These are phyloP conservation scores for Platorchestia sp. DNA, from an alignment of 1,140 invertebrate species.

Conservation along the genomic window DNA sequence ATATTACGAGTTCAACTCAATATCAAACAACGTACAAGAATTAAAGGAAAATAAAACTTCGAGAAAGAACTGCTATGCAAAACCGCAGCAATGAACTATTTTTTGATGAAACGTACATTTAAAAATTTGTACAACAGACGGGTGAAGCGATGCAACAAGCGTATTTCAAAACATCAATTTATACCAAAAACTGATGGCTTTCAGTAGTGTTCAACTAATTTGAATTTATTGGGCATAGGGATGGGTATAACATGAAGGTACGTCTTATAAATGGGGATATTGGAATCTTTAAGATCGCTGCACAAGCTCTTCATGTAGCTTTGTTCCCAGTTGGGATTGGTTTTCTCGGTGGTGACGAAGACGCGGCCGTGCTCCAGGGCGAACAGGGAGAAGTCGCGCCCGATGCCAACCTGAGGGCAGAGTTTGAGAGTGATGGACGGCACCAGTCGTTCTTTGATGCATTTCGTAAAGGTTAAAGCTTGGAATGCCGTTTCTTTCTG, in stretches of 20 bases:
- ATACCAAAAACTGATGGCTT: background rate
- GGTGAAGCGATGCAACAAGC: no score
- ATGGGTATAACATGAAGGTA: slow-evolving; percentile 84
- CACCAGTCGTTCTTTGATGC: background rate
- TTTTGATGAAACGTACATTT: no score
- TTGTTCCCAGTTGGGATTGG: slow-evolving; percentile 80
- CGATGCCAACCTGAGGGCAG: slow-evolving; percentile 80
- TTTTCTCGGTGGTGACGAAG: slow-evolving; percentile 82
- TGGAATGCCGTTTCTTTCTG: no score
- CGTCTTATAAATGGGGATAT: slow-evolving; percentile 81
- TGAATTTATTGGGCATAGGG: slow-evolving; percentile 81
- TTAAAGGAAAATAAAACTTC: no score
- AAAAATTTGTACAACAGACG: no score
- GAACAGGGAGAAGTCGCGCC: slow-evolving; percentile 81
- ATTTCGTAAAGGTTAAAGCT: background rate
- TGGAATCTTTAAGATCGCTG: slow-evolving; percentile 71
- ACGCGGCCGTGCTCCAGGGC: slow-evolving; percentile 82
- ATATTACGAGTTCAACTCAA: no score
- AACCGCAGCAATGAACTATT: no score
- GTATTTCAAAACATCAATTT: no score
- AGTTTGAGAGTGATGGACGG: background rate
- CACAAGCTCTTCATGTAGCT: slow-evolving; percentile 79
- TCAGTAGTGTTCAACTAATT: slow-evolving; percentile 76
- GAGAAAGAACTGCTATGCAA: no score
- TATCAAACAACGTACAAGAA: no score